A percentile compares a stretch with the other conserved stretches of the same genome.
These are phyloP conservation scores for Smithornis capensis DNA, from an alignment of 2,113 vertebrate species.

Conservation along the genomic window DNA sequence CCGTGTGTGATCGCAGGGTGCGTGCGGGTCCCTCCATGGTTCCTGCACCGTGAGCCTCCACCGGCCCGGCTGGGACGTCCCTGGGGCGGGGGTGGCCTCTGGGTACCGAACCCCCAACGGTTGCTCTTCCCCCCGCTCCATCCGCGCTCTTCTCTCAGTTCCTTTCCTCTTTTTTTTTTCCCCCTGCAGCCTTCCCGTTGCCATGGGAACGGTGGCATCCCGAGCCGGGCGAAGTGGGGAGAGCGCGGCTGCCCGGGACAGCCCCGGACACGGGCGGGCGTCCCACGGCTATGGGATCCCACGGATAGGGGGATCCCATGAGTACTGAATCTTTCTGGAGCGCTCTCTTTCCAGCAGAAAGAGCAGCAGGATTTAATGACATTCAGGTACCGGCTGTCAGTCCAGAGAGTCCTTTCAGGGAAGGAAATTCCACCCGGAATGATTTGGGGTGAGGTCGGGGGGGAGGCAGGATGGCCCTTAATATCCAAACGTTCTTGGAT, in stretches of 20 bases:
- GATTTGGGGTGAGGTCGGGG: rapidly evolving
- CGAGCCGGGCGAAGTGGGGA: not conserved
- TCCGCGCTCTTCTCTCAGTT: too few relatives aligned
- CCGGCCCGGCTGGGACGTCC: not conserved
- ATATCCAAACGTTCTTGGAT: rapidly evolving
- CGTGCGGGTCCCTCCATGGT: too few relatives aligned
- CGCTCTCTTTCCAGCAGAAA: not conserved
- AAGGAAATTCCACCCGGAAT: not conserved
- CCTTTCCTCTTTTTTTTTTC: not conserved
- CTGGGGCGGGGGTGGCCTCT: not conserved
- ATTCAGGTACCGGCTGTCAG: not conserved
- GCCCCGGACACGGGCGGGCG: not conserved
- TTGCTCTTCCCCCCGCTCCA: not conserved
- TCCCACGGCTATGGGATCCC: not conserved
- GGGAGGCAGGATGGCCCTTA: not conserved
- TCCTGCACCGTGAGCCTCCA: rapidly evolving
- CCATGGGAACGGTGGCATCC: slow-evolving; percentile 23
- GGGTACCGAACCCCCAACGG: not conserved
- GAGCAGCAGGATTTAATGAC: not conserved
- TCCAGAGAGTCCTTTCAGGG: not conserved
- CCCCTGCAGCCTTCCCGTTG: not conserved
- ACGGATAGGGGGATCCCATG: rapidly evolving
- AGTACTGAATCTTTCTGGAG: not conserved
- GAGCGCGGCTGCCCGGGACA: not conserved
- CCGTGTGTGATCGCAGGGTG: not conserved